Evolutionary conservation across 1,140 invertebrate genomes (phyloP), one percentile per base, ranked within the genome.

Genomic region (Alviniconcha marisindica): DNA sequence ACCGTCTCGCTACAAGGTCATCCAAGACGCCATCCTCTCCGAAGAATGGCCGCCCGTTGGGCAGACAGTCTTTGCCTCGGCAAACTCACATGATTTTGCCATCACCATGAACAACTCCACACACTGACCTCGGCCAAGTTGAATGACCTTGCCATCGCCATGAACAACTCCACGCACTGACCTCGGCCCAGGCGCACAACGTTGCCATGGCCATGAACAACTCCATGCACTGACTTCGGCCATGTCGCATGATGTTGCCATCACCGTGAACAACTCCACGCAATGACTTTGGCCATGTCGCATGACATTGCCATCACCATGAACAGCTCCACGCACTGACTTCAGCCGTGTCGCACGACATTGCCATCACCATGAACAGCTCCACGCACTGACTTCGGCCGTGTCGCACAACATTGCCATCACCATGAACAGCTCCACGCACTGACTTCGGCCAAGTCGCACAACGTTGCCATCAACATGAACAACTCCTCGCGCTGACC

Each of bases 1-100:
- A 31, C 63, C n/a, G n/a, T 79, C 77, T 21, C 83, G 74, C 44
- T 89, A 90, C 77, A 90, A 89, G 76, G 60, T 80, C 38, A 66
- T 91, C 36, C 80, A 86, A 31, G 84, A 83, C 33, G 87, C 90
- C 81, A 83, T 91, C 14, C 71, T 82, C 18, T 60, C 77, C 31
- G 73, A 84, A 81, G 87, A 90, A 83, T 91, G 90, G 90, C 89
- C 90, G 31, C 85, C 88, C 40, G 81, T 88, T 12, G 87, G 88
- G 83, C 86, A 88, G 74, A 87, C 88, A 79, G 87, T 86, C 0
- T 86, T 82, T 36, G 69, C 83, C 28, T 44, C 78, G 4, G 42
- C 36, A 14, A 81, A 42, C 42, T 44, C 48, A 24, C 3, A 77
- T 10, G 44, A 77, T 15, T 14, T 77, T 18, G 15, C 15, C n/a